Conservation (phyloP, 2,888 invertebrate species). For the Nebria brevicollis region DNA sequence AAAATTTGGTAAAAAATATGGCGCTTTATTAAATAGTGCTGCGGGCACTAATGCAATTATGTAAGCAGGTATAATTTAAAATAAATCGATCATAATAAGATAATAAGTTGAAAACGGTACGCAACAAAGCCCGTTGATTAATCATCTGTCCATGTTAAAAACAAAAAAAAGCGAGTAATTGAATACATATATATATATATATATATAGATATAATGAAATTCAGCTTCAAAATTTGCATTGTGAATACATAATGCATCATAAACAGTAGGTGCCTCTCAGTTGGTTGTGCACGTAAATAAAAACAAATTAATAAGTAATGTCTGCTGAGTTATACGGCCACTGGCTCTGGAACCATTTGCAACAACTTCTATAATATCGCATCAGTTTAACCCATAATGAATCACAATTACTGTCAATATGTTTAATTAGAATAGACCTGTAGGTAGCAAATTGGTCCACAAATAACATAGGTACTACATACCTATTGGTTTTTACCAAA, state of each 20-base stretch:
- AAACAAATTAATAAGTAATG: constrained; percentile 5
- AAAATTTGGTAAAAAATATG: too few relatives aligned
- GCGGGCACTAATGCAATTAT: too few relatives aligned
- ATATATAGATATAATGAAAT: constrained; percentile 33
- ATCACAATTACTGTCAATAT: constrained; percentile 46
- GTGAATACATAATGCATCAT: constrained; percentile 36
- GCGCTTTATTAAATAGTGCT: too few relatives aligned
- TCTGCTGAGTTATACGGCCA: too few relatives aligned
- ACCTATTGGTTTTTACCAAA: too few relatives aligned
- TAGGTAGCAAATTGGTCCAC: constrained; percentile 40
- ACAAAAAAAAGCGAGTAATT: too few relatives aligned
- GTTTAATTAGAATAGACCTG: constrained; percentile 42
- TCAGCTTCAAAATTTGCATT: constrained; percentile 31
- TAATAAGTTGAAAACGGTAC: too few relatives aligned
- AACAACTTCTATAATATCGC: constrained; percentile 38
- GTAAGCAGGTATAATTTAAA: too few relatives aligned
- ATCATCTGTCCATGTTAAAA: not conserved
- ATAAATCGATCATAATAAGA: too few relatives aligned
- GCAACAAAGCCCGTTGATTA: not conserved
- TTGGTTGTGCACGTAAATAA: constrained; percentile 38
- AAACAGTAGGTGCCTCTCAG: constrained; percentile 38
- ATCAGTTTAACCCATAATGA: constrained; percentile 38
- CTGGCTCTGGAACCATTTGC: constrained; percentile 36
- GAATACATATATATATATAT: not conserved
- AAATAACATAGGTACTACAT: too few relatives aligned